Evolutionary conservation across 2,888 invertebrate genomes (phyloP).

Genomic region (Abrostola triplasia): DNA sequence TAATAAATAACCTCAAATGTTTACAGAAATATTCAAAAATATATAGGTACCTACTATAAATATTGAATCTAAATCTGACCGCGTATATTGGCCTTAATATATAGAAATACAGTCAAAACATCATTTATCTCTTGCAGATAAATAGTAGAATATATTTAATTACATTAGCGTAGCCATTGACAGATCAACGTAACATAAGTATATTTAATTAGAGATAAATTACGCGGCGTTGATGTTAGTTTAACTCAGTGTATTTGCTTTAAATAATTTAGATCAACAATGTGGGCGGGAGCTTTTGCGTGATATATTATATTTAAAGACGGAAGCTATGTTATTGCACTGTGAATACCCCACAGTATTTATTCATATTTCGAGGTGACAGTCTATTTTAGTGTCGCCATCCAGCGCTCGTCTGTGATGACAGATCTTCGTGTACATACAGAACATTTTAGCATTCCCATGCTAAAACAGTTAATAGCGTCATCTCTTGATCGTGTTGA

Average conservation of each 20-base stretch:
- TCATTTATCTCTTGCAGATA: conserved; percentile 26
- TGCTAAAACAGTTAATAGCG: conserved; percentile 29
- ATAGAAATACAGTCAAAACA: conserved; percentile 22
- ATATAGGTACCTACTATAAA: background rate
- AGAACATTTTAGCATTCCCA: conserved; percentile 48
- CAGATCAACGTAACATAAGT: conserved; percentile 9
- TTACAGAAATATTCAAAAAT: conserved; percentile 8
- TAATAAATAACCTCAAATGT: background rate
- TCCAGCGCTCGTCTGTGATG: conserved; percentile 57
- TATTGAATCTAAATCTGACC: conserved; percentile 5
- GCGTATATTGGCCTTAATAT: conserved; percentile 27
- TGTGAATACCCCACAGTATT: conserved; percentile 67
- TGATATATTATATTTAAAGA: conserved; percentile 54
- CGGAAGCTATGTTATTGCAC: conserved; percentile 59
- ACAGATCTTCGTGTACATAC: conserved; percentile 57
- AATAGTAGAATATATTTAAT: conserved; percentile 28
- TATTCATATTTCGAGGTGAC: conserved; percentile 77
- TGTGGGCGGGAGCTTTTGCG: conserved; percentile 43
- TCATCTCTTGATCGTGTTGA: conserved; percentile 23
- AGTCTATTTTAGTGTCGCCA: conserved; percentile 69
- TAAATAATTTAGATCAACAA: conserved; percentile 38
- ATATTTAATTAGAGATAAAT: conserved; percentile 21
- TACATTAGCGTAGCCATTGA: conserved; percentile 33
- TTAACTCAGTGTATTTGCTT: conserved; percentile 26
- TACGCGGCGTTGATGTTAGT: conserved; percentile 32